Evolutionary conservation across 2,888 invertebrate genomes (phyloP).

Genomic region (Octonoba sinensis): DNA sequence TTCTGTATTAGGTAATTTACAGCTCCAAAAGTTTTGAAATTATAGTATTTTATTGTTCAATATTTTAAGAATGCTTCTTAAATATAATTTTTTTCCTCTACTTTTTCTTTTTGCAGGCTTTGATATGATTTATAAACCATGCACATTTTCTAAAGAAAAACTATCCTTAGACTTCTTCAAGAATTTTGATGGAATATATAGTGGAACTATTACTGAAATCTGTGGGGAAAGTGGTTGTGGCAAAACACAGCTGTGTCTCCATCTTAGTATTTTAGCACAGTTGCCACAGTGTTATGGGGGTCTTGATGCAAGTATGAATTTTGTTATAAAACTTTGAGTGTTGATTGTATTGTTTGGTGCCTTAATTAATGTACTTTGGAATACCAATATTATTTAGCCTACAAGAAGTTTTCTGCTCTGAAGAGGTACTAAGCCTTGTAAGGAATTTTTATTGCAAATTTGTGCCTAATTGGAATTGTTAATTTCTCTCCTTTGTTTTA

Average conservation of each 20-base stretch:
- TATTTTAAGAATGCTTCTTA: neutral
- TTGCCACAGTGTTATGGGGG: conserved; percentile 75
- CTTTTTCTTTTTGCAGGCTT: conserved; percentile 15
- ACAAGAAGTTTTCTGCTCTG: neutral
- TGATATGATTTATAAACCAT: conserved; percentile 5
- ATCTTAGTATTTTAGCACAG: conserved; percentile 79
- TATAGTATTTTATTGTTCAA: neutral
- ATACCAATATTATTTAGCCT: neutral
- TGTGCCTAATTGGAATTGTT: too few relatives aligned
- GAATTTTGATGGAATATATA: conserved; percentile 22
- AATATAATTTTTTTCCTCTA: neutral
- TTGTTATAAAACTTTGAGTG: neutral
- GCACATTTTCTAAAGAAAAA: neutral
- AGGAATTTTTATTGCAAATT: too few relatives aligned
- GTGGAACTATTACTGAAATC: conserved; percentile 78
- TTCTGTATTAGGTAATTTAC: too few relatives aligned
- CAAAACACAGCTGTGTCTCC: conserved; percentile 85
- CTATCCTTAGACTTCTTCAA: neutral
- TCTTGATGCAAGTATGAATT: conserved; percentile 67
- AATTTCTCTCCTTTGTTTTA: too few relatives aligned
- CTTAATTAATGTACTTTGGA: neutral
- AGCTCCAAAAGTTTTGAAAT: too few relatives aligned
- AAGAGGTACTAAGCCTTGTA: too few relatives aligned
- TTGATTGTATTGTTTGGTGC: neutral
- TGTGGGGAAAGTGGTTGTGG: conserved; percentile 85